Conservation (phyloP, 2,888 invertebrate genomes). For the Nemurella pictetii region DNA sequence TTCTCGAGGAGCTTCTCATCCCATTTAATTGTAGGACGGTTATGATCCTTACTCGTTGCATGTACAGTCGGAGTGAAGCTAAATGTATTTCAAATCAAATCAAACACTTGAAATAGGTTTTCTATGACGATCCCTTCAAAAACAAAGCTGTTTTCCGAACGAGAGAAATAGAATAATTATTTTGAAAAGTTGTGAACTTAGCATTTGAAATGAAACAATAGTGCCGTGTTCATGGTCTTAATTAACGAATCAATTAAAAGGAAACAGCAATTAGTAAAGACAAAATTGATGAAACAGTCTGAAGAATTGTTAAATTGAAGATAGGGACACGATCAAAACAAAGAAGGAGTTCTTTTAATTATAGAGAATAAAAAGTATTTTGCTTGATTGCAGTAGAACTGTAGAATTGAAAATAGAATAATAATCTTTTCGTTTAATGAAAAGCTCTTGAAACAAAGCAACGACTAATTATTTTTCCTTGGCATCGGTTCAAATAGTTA, state of each 20-base stretch:
- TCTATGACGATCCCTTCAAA: slow-evolving; percentile 7
- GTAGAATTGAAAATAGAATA: not conserved
- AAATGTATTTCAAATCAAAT: slow-evolving; percentile 15
- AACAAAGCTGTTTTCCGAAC: slow-evolving; percentile 20
- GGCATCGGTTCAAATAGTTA: not conserved
- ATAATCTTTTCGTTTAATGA: not conserved
- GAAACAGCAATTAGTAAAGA: slow-evolving; percentile 40
- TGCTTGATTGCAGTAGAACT: not conserved
- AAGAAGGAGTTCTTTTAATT: not conserved
- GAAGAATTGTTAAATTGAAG: slow-evolving; percentile 20
- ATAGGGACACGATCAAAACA: not conserved
- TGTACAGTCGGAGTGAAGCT: not conserved
- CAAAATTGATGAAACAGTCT: slow-evolving; percentile 31
- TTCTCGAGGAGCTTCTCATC: not conserved
- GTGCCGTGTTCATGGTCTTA: slow-evolving; percentile 33
- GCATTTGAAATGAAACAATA: slow-evolving; percentile 31
- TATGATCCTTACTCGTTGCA: not conserved
- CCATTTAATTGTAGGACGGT: not conserved
- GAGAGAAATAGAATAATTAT: slow-evolving; percentile 1
- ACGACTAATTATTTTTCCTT: not conserved
- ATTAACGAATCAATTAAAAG: slow-evolving; percentile 40
- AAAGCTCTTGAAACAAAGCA: not conserved
- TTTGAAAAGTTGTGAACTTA: slow-evolving; percentile 21
- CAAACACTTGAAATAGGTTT: slow-evolving; percentile 4
- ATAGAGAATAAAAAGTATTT: not conserved